Evolutionary conservation across 2,888 invertebrate species (phyloP).

Genomic region (Meandrusa payeni): DNA sequence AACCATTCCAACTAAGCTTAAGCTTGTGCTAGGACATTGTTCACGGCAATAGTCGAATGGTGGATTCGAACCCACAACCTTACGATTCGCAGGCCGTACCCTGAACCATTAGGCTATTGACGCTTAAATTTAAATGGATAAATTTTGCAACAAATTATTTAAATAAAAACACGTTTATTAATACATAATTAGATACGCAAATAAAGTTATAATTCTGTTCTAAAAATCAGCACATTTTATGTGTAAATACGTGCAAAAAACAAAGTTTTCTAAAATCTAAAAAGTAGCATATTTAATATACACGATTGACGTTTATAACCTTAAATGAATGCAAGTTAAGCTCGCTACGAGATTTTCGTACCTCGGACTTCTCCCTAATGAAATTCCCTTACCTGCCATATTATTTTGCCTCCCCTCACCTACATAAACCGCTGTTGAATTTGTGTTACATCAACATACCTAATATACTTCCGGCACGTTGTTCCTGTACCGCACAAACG

Average conservation of each 20-base stretch:
- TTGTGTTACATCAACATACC: slow-evolving; percentile 18
- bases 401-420: slow-evolving; percentile 25
- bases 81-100: too few relatives aligned
- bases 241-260: not conserved
- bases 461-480: slow-evolving; percentile 15
- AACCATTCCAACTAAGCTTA: too few relatives aligned
- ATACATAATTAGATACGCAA: too few relatives aligned
- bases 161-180: too few relatives aligned
- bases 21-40: too few relatives aligned
- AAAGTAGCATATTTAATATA: slow-evolving; percentile 16
- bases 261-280: not conserved
- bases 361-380: slow-evolving; percentile 32
- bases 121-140: too few relatives aligned
- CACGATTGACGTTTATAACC: slow-evolving; percentile 25
- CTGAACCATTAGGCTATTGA: too few relatives aligned
- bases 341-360: slow-evolving; percentile 31
- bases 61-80: too few relatives aligned
- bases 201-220: too few relatives aligned
- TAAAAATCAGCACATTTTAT: too few relatives aligned
- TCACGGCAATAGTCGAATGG: too few relatives aligned
- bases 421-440: slow-evolving; percentile 16
- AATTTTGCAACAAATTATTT: too few relatives aligned
- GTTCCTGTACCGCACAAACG: slow-evolving; percentile 18
- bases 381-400: slow-evolving; percentile 39
- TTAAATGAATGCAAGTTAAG: slow-evolving; percentile 28